A percentile compares a stretch with the other conserved stretches of the same genome.
Conservation (phyloP, 2,113 vertebrate genomes). For the Sylvietta virens region DNA sequence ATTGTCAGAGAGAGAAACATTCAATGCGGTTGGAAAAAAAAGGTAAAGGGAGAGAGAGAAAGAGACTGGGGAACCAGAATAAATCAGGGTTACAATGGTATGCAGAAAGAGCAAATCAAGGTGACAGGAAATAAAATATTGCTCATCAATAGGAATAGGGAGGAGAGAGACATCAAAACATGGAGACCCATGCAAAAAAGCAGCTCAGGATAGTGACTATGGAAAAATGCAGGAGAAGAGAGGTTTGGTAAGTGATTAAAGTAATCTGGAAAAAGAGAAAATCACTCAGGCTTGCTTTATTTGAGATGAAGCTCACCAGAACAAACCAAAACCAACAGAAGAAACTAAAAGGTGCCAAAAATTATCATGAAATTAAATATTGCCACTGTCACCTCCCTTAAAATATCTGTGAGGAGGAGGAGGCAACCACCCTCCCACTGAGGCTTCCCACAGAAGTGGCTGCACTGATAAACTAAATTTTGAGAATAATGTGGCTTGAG, state of each 20-base stretch:
- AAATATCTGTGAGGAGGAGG: neutral
- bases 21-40: neutral
- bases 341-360: neutral
- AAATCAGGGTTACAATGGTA: neutral
- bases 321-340: neutral
- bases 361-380: neutral
- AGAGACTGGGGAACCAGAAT: neutral
- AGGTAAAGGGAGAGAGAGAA: neutral
- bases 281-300: neutral
- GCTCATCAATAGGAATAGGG: neutral
- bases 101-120: constrained; percentile 25
- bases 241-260: neutral
- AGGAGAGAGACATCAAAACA: neutral
- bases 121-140: constrained; percentile 24
- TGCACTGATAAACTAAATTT: neutral
- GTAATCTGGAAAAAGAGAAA: neutral
- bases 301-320: neutral
- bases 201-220: neutral
- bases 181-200: neutral
- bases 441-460: neutral
- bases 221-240: neutral
- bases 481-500: neutral
- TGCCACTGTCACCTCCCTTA: neutral
- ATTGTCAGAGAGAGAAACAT: constrained; percentile 30
- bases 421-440: neutral